These are phyloP conservation scores for Poeciliopsis paucimaculata DNA, from an alignment of 2,797 vertebrate genomes.

Conservation along the genomic window DNA sequence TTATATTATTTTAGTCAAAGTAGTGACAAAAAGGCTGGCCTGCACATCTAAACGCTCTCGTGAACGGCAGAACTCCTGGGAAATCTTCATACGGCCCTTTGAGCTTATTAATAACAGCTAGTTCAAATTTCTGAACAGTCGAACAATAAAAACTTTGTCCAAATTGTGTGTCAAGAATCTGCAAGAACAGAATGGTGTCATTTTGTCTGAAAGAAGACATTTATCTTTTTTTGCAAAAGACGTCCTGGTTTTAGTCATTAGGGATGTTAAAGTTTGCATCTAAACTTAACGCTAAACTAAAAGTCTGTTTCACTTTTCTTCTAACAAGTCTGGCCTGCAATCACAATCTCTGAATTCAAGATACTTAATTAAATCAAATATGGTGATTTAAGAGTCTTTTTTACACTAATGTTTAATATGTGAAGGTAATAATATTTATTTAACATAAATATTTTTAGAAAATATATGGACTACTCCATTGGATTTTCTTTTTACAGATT, in stretches of 20 bases:
- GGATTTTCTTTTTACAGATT: background rate
- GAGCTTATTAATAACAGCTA: background rate
- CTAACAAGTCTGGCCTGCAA: too few relatives aligned
- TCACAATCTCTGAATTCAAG: background rate
- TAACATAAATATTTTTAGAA: too few relatives aligned
- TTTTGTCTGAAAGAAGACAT: background rate
- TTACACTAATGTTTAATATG: too few relatives aligned
- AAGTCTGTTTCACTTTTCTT: too few relatives aligned
- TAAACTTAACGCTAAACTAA: background rate
- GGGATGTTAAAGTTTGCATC: background rate
- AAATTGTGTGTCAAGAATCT: background rate
- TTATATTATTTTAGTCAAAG: background rate
- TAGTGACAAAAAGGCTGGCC: background rate
- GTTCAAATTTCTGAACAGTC: background rate
- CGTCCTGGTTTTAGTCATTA: background rate
- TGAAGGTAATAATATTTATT: too few relatives aligned
- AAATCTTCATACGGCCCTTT: background rate
- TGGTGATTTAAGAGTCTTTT: background rate
- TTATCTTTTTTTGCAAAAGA: background rate
- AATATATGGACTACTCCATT: background rate
- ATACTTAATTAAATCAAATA: background rate
- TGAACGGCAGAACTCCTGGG: background rate
- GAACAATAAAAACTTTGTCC: background rate
- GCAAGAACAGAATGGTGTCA: background rate
- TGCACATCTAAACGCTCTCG: background rate